phyloP scores from a whole-genome alignment of 2,888 invertebrate species.

The Hyles lineata region DNA sequence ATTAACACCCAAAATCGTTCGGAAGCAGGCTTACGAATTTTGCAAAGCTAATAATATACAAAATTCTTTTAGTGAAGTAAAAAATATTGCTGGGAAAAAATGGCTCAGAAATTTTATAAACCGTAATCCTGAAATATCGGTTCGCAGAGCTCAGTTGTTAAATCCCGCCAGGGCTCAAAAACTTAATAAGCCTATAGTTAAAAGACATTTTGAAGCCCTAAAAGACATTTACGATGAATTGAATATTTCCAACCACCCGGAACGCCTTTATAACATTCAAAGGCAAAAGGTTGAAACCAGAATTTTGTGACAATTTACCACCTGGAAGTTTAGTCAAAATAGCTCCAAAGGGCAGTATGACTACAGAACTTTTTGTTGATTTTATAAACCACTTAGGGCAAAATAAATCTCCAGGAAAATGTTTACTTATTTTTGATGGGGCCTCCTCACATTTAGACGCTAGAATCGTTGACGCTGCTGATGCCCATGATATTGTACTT shows the following conservation, averaged over 20 bases:
- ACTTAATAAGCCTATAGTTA: conserved; percentile 36
- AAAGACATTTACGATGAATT: conserved; percentile 35
- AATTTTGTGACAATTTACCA: conserved; percentile 39
- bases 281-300: conserved; percentile 33
- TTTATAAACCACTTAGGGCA: conserved; percentile 39
- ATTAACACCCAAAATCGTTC: conserved; percentile 26
- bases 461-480: conserved; percentile 37
- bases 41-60: conserved; percentile 34
- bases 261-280: conserved; percentile 40
- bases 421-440: conserved; percentile 45
- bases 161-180: conserved; percentile 40
- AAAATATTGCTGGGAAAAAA: conserved; percentile 32
- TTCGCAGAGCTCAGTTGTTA: conserved; percentile 36
- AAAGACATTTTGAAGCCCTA: conserved; percentile 27
- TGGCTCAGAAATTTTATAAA: conserved; percentile 37
- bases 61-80: conserved; percentile 35
- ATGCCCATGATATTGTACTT: conserved; percentile 34
- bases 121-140: conserved; percentile 33
- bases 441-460: conserved; percentile 35
- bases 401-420: conserved; percentile 38
- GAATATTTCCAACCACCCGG: conserved; percentile 36
- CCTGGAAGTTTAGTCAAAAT: conserved; percentile 39
- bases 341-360: conserved; percentile 41
- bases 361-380: conserved; percentile 37
- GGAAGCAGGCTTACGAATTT: conserved; percentile 32